Base-by-base conservation (phyloP, 2,888 invertebrate species). In the Heliconius aoede region DNA sequence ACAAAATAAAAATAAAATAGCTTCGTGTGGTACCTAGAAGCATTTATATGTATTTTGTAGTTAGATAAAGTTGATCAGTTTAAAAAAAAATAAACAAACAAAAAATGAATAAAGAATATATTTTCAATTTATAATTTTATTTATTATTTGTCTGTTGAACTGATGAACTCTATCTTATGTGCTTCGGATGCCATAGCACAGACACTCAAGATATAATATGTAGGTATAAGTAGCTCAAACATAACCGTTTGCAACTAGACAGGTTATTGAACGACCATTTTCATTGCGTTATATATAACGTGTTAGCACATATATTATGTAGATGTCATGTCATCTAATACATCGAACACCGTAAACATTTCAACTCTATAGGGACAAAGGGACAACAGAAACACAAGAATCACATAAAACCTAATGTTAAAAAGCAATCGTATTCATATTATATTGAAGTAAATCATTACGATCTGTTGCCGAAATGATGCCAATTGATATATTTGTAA, bases 381-480 rank as follows among this genome's bases (percentile, higher is more conserved):
- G 86, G 88, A 89, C 85, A 87, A 87, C 82, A 86, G 87, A 40
- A 46, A 88, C n/a, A 83, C 86, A 88, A 91, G 85, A 85, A 86
- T 89, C 87, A 91, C 88, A 88, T 87, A 87, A 90, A 91, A 90
- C 89, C 89, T 89, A 91, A 87, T 64, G 32, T 80, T 88, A 90
- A 86, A 83, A 93, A 93, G 92, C 92, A 88, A 83, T 87, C 83
- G 46, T 46, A 84, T 85, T 84, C 86, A 89, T 86, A 86, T 82
- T 82, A 85, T 86, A 83, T 86, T 85, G 85, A 83, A 61, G 83
- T 85, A 86, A 82, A 87, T 85, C 86, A 84, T 94, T 94, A 94
- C 94, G 94, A 94, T 93, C 94, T 94, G 94, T 93, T 93, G 91
- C 94, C 93, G 91, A 93, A 94, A 94, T 93, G 93, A 90, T 91